Percentiles rank a stretch among this genome's conserved stretches.
Conservation (phyloP, 92 coral and sea anemone species). For the Zoanthus sansibaricus region DNA sequence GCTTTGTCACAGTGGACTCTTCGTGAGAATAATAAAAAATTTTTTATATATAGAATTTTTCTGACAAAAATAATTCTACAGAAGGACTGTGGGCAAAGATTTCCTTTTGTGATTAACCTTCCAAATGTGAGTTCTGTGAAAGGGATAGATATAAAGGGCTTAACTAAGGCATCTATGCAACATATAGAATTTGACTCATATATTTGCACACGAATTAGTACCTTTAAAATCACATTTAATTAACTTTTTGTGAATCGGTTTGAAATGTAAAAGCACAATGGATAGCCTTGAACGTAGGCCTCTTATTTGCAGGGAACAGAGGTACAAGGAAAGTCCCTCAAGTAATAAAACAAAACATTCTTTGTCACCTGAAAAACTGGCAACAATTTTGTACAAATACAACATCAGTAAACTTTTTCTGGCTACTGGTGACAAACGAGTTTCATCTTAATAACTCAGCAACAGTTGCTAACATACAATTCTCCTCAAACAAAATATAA, state of each 20-base stretch:
- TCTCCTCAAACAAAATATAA: too few relatives aligned
- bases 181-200: conserved; percentile 34
- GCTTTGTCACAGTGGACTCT: conserved; percentile 52
- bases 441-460: conserved; percentile 13
- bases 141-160: conserved; percentile 20
- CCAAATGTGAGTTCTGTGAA: conserved; percentile 4
- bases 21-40: conserved; percentile 49
- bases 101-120: too few relatives aligned
- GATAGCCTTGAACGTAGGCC: conserved; percentile 47
- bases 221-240: conserved; percentile 46
- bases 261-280: conserved; percentile 39
- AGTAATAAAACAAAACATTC: conserved; percentile 43
- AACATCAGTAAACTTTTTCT: conserved; percentile 32
- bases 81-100: conserved; percentile 40
- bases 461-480: too few relatives aligned
- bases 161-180: conserved; percentile 29
- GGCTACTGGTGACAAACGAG: conserved; percentile 49
- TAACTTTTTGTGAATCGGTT: conserved; percentile 45
- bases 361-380: conserved; percentile 28
- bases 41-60: conserved; percentile 39
- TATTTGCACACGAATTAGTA: conserved; percentile 44
- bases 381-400: conserved; percentile 24
- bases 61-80: conserved; percentile 39
- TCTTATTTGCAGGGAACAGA: conserved; percentile 37
- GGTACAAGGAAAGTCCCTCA: conserved; percentile 46